Conservation (phyloP, 1,140 invertebrate species). For the Paralvinella palmiformis region DNA sequence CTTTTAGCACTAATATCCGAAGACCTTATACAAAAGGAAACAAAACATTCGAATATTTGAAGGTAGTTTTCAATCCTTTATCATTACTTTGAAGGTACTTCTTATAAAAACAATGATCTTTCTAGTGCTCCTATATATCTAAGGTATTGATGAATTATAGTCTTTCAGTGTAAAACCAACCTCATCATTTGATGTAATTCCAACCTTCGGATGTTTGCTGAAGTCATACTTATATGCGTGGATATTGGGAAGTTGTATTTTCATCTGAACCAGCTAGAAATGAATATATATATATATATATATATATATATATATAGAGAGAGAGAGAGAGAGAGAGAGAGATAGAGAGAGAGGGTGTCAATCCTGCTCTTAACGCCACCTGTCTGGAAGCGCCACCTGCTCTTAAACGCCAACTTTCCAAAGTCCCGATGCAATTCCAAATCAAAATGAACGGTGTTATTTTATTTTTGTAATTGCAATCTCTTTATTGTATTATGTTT, state of each 20-base stretch:
- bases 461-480: too few relatives aligned
- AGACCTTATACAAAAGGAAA: background rate
- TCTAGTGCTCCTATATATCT: too few relatives aligned
- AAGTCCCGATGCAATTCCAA: background rate
- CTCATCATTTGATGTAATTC: slow-evolving; percentile 50
- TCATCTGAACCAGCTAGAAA: slow-evolving; percentile 54
- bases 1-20: too few relatives aligned
- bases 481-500: too few relatives aligned
- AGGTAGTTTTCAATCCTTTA: background rate
- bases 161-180: background rate
- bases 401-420: background rate
- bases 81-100: background rate
- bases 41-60: background rate
- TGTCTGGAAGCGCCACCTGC: background rate
- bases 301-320: background rate
- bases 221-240: slow-evolving; percentile 70
- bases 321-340: background rate
- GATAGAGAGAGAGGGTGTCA: background rate
- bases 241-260: slow-evolving; percentile 72
- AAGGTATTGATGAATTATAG: too few relatives aligned
- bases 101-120: too few relatives aligned
- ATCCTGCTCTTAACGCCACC: background rate
- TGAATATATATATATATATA: slow-evolving; percentile 5
- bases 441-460: too few relatives aligned
- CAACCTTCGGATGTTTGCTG: slow-evolving; percentile 59